phyloP scores from a whole-genome alignment of 2,888 invertebrate species.

The Bimastos eiseni region DNA sequence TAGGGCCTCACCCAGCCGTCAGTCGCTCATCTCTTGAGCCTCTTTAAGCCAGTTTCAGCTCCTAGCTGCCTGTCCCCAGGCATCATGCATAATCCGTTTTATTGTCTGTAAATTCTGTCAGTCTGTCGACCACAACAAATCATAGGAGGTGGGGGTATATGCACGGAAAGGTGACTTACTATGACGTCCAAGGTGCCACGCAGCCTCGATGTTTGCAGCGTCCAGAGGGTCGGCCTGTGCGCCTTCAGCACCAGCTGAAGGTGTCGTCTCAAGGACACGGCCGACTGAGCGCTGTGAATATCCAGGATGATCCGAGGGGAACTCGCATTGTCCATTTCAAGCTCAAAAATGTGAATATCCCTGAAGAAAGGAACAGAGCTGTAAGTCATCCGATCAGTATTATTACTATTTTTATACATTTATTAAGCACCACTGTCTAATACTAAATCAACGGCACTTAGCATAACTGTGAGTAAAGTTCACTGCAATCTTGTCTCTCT shows the following conservation, averaged over 20 bases:
- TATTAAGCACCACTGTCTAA: too few relatives aligned
- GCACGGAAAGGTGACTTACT: background rate
- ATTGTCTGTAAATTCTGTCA: background rate
- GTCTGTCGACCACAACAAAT: background rate
- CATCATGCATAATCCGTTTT: background rate
- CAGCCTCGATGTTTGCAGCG: background rate
- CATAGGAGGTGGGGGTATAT: background rate
- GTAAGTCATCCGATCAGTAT: too few relatives aligned
- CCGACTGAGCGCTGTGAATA: background rate
- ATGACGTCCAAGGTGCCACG: slow-evolving; percentile 18
- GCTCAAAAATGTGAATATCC: slow-evolving; percentile 13
- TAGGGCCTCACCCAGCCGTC: background rate
- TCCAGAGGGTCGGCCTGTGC: background rate
- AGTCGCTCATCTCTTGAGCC: background rate
- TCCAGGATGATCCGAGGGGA: background rate
- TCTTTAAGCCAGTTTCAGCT: background rate
- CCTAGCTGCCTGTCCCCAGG: background rate
- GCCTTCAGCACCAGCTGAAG: slow-evolving; percentile 8
- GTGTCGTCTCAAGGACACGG: background rate
- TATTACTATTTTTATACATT: too few relatives aligned
- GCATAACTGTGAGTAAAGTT: too few relatives aligned
- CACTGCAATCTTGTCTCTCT: too few relatives aligned
- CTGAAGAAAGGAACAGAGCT: background rate
- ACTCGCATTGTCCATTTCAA: background rate
- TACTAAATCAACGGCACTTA: too few relatives aligned